A percentile compares a stretch with the other conserved stretches of the same genome.
phyloP scores from a whole-genome alignment of 2,113 vertebrate species.

The Accipiter virgatus region DNA sequence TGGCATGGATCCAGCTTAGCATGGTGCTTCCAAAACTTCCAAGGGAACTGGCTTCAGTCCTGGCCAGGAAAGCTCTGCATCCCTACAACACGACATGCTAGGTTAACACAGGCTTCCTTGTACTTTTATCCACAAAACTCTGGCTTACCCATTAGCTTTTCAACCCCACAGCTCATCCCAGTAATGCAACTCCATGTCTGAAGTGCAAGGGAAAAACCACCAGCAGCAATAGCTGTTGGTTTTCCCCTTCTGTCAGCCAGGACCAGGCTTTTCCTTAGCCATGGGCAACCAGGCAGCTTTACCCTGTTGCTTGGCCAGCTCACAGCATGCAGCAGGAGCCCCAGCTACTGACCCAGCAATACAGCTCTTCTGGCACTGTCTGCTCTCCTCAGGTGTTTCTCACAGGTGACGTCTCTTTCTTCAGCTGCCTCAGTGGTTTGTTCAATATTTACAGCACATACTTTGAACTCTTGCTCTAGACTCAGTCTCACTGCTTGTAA shows the following conservation, averaged over 20 bases:
- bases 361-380: background rate
- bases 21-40: background rate
- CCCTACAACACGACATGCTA: fast-evolving
- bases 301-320: background rate
- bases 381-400: background rate
- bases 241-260: background rate
- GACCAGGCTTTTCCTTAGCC: background rate
- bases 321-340: background rate
- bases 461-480: background rate
- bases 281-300: fast-evolving
- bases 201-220: background rate
- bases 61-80: background rate
- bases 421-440: background rate
- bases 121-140: background rate
- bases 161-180: background rate
- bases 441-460: background rate
- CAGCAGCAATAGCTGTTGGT: background rate
- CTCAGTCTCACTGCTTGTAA: background rate
- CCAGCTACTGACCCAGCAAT: background rate
- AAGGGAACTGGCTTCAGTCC: background rate
- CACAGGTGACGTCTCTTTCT: background rate
- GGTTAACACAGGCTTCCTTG: background rate
- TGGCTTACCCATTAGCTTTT: background rate
- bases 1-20: background rate
- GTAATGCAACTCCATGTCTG: fast-evolving